Conservation (phyloP, 1,140 invertebrate genomes). For the Bombyx mori region DNA sequence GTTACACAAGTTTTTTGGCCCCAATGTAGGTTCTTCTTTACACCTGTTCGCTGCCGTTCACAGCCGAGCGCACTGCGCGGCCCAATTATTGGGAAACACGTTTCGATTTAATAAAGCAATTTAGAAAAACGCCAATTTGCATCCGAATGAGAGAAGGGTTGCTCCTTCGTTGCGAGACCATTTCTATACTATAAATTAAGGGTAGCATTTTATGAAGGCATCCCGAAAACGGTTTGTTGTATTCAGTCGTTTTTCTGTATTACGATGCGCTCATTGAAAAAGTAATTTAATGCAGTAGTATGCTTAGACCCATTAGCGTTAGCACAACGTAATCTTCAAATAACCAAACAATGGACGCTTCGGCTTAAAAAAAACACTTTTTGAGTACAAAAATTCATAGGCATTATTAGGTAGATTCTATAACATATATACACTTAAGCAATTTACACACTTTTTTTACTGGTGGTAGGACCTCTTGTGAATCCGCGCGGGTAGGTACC, state of each 20-base stretch:
- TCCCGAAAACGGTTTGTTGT: no score
- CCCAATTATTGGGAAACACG: constrained; percentile 53
- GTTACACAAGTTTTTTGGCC: neutral
- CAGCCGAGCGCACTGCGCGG: constrained; percentile 7
- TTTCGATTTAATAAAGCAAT: constrained; percentile 60
- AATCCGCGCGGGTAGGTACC: no score
- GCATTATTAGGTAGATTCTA: no score
- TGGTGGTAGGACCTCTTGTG: no score
- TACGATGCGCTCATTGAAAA: neutral
- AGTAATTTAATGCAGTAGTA: neutral
- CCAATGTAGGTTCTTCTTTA: neutral
- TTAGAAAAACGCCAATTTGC: constrained; percentile 55
- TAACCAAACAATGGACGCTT: no score
- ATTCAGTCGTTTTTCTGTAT: neutral
- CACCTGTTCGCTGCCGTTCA: neutral
- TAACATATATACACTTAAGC: no score
- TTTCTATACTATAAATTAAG: no score
- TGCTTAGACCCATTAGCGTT: neutral
- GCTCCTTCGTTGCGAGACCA: neutral
- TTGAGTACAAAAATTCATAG: no score
- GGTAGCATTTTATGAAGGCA: no score
- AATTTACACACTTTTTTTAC: no score
- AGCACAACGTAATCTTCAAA: no score
- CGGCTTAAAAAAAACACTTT: no score
- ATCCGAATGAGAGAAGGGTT: constrained; percentile 40